A percentile compares a stretch with the other conserved stretches of the same genome.
phyloP scores from a whole-genome alignment of 2,113 vertebrate species.

The Hippocampus guttulatus region DNA sequence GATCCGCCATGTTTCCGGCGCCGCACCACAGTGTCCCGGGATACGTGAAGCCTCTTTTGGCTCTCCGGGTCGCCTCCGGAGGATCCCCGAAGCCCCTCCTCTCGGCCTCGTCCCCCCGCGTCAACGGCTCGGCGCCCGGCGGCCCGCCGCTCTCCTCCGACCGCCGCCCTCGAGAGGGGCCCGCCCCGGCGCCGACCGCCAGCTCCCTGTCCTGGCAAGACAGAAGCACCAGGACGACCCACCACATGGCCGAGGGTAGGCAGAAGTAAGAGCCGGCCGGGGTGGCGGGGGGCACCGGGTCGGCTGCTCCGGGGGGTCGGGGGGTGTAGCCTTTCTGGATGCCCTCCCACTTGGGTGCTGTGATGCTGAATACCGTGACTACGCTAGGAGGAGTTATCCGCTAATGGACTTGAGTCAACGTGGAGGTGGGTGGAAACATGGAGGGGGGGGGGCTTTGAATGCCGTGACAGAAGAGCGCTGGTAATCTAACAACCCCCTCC shows the following conservation, averaged over 20 bases:
- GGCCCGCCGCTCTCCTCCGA: constrained; percentile 53
- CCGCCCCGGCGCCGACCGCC: constrained; percentile 58
- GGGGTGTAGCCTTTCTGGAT: constrained; percentile 2
- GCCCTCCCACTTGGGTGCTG: constrained; percentile 49
- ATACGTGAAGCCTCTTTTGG: constrained; percentile 79
- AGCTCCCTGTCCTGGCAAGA: constrained; percentile 70
- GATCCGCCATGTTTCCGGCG: constrained; percentile 79
- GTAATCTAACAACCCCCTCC: not conserved
- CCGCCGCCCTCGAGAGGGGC: constrained; percentile 47
- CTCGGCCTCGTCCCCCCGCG: constrained; percentile 24
- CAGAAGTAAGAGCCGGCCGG: constrained; percentile 19
- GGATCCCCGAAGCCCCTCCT: not conserved
- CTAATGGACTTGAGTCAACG: constrained; percentile 43
- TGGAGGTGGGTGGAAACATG: not conserved
- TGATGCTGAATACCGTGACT: constrained; percentile 62
- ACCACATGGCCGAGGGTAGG: constrained; percentile 66
- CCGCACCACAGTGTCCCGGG: constrained; percentile 81
- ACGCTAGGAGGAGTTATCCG: constrained; percentile 68
- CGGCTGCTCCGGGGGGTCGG: constrained; percentile 58
- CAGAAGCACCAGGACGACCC: constrained; percentile 70
- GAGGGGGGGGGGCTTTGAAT: not conserved
- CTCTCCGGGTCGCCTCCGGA: constrained; percentile 41
- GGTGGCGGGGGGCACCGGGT: constrained; percentile 50
- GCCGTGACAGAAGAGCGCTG: not conserved
- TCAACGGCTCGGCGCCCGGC: constrained; percentile 29